Percentiles rank a stretch among this genome's conserved stretches.
phyloP scores from a whole-genome alignment of 2,113 vertebrate species.

The Stercorarius parasiticus region DNA sequence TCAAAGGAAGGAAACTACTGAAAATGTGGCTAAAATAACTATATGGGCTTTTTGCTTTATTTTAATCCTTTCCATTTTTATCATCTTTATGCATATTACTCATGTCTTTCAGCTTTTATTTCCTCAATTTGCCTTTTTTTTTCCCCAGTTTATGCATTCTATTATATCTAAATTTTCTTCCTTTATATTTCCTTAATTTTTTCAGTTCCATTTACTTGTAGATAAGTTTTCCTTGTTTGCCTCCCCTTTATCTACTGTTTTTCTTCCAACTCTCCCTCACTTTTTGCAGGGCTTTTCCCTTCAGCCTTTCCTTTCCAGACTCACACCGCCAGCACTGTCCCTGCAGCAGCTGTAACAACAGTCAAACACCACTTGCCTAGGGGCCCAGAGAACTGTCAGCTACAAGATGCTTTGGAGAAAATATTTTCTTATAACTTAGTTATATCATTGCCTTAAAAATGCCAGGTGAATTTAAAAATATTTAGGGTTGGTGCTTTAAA shows the following conservation, averaged over 20 bases:
- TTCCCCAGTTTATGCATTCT: neutral
- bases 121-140: neutral
- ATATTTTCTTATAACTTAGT: constrained; percentile 51
- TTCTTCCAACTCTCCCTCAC: neutral
- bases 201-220: neutral
- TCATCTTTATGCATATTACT: neutral
- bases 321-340: neutral
- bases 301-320: neutral
- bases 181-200: neutral
- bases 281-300: neutral
- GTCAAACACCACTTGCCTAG: neutral
- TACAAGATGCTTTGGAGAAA: constrained; percentile 56
- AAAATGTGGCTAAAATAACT: neutral
- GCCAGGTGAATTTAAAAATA: constrained; percentile 42
- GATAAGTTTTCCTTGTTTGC: neutral
- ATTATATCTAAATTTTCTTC: neutral
- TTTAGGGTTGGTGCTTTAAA: constrained; percentile 22
- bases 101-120: neutral
- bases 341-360: constrained; percentile 18
- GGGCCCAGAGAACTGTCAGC: constrained; percentile 44
- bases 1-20: neutral
- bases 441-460: constrained; percentile 50
- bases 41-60: neutral
- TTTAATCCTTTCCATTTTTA: neutral
- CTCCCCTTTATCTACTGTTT: neutral